Percentiles rank a stretch among this genome's conserved stretches.
Evolutionary conservation across 2,888 invertebrate species (phyloP).

Genomic region (Nephrotoma guestfalica): DNA sequence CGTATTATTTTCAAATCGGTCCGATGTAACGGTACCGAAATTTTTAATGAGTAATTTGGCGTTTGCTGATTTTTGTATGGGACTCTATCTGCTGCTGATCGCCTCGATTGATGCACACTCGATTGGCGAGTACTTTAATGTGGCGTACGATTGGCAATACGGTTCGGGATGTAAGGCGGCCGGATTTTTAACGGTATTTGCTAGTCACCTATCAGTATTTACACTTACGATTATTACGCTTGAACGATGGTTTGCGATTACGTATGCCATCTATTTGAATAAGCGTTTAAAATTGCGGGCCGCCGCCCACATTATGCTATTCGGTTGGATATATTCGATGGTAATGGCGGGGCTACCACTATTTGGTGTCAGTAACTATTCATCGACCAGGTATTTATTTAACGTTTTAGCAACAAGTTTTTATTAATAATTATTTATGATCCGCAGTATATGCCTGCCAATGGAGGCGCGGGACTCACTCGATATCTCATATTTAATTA

Average conservation of each 20-base stretch:
- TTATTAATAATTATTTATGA: constrained; percentile 11
- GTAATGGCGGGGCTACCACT: constrained; percentile 66
- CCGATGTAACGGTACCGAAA: constrained; percentile 44
- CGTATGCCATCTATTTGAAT: constrained; percentile 69
- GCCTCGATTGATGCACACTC: constrained; percentile 75
- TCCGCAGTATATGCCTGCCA: constrained; percentile 66
- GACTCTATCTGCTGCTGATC: constrained; percentile 65
- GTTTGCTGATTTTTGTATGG: constrained; percentile 79
- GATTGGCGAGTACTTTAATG: constrained; percentile 76
- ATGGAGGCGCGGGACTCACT: constrained; percentile 58
- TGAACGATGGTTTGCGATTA: constrained; percentile 74
- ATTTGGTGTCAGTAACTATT: constrained; percentile 73
- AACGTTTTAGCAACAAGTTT: neutral
- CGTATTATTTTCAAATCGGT: constrained; percentile 51
- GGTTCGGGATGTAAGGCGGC: constrained; percentile 72
- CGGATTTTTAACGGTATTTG: constrained; percentile 78
- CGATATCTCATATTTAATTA: constrained; percentile 59
- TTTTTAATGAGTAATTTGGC: constrained; percentile 73
- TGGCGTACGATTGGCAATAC: constrained; percentile 81
- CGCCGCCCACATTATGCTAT: constrained; percentile 60
- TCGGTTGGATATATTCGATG: constrained; percentile 66
- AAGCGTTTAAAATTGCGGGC: constrained; percentile 57
- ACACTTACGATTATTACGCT: constrained; percentile 75
- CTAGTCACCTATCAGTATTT: constrained; percentile 74
- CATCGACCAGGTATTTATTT: constrained; percentile 55